These are phyloP conservation scores for Sphenodon punctatus DNA, from an alignment of 2,797 vertebrate genomes.

Conservation along the genomic window DNA sequence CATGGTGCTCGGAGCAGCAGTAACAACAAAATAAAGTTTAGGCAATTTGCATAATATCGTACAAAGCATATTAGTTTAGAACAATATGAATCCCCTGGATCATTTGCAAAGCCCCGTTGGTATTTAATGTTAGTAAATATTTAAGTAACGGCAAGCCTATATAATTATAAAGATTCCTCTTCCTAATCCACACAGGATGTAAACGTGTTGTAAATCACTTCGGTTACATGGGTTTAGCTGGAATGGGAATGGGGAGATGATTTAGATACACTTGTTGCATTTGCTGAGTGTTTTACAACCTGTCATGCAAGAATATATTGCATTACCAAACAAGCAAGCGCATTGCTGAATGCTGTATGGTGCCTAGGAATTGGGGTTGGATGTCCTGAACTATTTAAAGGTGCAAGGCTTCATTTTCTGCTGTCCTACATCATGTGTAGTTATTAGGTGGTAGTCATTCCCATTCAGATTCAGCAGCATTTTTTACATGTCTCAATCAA, in stretches of 20 bases:
- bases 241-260: neutral
- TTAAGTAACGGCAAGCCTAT: constrained; percentile 77
- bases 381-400: neutral
- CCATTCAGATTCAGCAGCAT: neutral
- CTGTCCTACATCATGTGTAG: neutral
- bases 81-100: constrained; percentile 80
- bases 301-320: neutral
- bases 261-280: neutral
- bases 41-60: constrained; percentile 80
- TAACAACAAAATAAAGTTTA: constrained; percentile 77
- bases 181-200: constrained; percentile 64
- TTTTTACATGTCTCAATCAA: neutral
- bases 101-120: constrained; percentile 73
- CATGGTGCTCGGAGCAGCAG: constrained; percentile 65
- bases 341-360: neutral
- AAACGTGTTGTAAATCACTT: constrained; percentile 32
- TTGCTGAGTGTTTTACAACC: neutral
- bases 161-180: constrained; percentile 76
- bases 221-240: neutral
- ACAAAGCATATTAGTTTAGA: constrained; percentile 78
- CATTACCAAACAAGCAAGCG: neutral
- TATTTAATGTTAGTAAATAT: constrained; percentile 84
- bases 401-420: accelerated
- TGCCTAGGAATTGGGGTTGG: accelerated
- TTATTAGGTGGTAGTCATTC: neutral